phyloP scores from a whole-genome alignment of 2,888 invertebrate genomes.

The Subacronicta megacephala region DNA sequence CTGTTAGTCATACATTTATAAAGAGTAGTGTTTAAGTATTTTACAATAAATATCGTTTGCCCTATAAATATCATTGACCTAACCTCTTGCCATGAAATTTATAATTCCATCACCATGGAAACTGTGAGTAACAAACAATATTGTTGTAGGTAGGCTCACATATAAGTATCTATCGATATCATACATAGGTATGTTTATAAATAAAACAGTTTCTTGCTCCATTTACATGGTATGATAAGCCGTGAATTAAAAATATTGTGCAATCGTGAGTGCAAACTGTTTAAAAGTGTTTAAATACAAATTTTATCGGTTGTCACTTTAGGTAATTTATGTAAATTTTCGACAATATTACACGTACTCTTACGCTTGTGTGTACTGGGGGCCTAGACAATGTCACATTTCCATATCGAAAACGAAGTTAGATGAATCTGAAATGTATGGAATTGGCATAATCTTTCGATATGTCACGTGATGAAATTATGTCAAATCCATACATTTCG shows the following conservation, averaged over 20 bases:
- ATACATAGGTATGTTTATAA: constrained; percentile 12
- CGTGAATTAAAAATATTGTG: constrained; percentile 23
- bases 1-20: too few relatives aligned
- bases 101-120: constrained; percentile 21
- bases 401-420: too few relatives aligned
- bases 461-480: too few relatives aligned
- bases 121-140: constrained; percentile 29
- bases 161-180: too few relatives aligned
- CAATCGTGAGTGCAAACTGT: constrained; percentile 4
- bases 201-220: constrained; percentile 30
- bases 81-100: not conserved
- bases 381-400: too few relatives aligned
- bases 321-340: not conserved
- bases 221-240: constrained; percentile 36
- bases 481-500: too few relatives aligned
- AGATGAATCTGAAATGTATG: too few relatives aligned
- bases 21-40: too few relatives aligned
- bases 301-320: not conserved
- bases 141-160: not conserved
- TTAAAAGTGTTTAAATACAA: not conserved
- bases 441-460: too few relatives aligned
- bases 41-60: too few relatives aligned
- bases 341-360: too few relatives aligned
- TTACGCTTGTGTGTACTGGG: too few relatives aligned
- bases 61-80: not conserved